Conservation (phyloP, 1,140 invertebrate genomes). For the Brachionus paranguensis region DNA sequence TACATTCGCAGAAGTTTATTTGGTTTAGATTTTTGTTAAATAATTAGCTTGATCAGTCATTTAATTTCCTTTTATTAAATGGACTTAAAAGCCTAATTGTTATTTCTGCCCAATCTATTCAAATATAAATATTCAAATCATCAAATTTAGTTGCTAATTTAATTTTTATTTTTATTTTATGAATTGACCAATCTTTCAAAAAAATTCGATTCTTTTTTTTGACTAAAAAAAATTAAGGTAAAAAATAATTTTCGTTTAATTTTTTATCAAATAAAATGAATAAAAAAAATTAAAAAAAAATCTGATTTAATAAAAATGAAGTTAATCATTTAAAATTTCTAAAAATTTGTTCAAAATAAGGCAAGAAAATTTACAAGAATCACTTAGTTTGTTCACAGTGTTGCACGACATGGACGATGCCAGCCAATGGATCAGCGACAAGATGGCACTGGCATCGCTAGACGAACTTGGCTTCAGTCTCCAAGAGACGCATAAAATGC, state of each 20-base stretch:
- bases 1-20: neutral
- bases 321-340: too few species aligned
- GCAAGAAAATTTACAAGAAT: conserved; percentile 25
- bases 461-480: neutral
- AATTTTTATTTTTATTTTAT: neutral
- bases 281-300: too few species aligned
- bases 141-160: neutral
- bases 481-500: neutral
- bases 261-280: too few species aligned
- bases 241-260: too few species aligned
- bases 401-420: conserved; percentile 19
- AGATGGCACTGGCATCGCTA: neutral
- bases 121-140: neutral
- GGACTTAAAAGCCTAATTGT: neutral
- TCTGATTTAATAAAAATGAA: too few species aligned
- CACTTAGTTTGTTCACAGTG: neutral
- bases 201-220: too few species aligned
- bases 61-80: neutral
- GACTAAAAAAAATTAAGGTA: too few species aligned
- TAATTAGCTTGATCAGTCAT: neutral
- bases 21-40: neutral
- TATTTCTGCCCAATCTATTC: neutral
- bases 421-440: neutral
- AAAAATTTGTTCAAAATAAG: neutral
- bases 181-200: neutral